These are phyloP conservation scores for Chanos chanos DNA, from an alignment of 2,797 vertebrate genomes.

Conservation along the genomic window DNA sequence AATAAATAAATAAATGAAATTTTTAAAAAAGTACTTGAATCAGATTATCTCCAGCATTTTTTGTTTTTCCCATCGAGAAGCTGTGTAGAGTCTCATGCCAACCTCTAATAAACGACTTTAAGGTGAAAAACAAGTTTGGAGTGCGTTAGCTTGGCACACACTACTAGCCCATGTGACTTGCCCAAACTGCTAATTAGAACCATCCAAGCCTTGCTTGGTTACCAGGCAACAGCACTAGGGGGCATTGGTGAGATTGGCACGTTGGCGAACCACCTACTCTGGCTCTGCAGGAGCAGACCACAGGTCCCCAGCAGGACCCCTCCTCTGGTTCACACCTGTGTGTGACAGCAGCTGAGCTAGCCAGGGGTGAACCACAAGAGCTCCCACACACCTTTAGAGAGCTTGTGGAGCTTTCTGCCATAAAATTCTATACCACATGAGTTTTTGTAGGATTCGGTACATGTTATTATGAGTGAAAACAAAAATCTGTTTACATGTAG, in stretches of 20 bases:
- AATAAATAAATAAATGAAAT: too few relatives aligned
- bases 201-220: constrained; percentile 47
- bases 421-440: too few relatives aligned
- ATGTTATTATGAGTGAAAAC: too few relatives aligned
- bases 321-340: constrained; percentile 42
- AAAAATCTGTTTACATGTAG: too few relatives aligned
- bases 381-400: constrained; percentile 18
- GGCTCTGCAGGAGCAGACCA: constrained; percentile 20
- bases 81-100: neutral
- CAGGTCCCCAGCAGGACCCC: constrained; percentile 27
- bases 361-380: constrained; percentile 24
- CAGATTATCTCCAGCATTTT: too few relatives aligned
- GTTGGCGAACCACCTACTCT: constrained; percentile 23
- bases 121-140: constrained; percentile 14
- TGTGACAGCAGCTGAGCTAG: constrained; percentile 27
- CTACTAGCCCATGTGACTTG: constrained; percentile 37
- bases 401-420: constrained; percentile 23
- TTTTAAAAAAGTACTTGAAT: too few relatives aligned
- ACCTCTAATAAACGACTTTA: constrained; percentile 6
- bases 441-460: too few relatives aligned
- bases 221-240: constrained; percentile 49
- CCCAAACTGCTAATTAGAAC: constrained; percentile 52
- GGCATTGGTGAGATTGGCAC: constrained; percentile 39
- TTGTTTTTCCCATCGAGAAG: neutral
- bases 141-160: constrained; percentile 15